Evolutionary conservation across 2,888 invertebrate species (phyloP), one percentile per base, ranked within the genome.

Genomic region (Caenorhabditis sinica): DNA sequence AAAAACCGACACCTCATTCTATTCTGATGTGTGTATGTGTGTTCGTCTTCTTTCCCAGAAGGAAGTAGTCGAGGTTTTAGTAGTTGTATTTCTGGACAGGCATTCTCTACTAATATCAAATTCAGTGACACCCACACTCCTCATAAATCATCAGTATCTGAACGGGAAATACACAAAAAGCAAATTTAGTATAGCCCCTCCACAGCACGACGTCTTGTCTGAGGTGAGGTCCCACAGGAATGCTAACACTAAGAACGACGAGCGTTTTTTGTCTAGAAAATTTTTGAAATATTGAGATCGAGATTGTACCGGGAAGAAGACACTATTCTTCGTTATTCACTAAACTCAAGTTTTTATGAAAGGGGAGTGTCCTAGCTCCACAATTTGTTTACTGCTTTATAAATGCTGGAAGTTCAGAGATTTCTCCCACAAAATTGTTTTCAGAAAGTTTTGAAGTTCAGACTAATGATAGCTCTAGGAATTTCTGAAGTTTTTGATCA

Each of bases 131-230:
- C 63, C 63, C 53, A 74, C 73, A 53, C 30, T 36, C 56, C 36
- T 66, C 74, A 75, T 75, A 65, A 75, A 66, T 75, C 74, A 65
- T 75, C 65, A 65, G 45, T 65, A 65, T 63, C 13, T 23, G 6
- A 17, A 33, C 28, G 25, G 8, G 17, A 28, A 28, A 36, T 45
- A 66, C 51, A 66, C 66, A 53, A 53, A 65, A 68, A 20, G 56
- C n/a, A 51, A 68, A 68, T 68, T 68, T 68, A 51, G 68, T 68
- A 68, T 68, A 68, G 68, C n/a, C n/a, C 20, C 40, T 11, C 36
- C 11, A 2, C 11, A 2, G 17, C 45, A 1, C 45, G 43, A 40
- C 28, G 25, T 17, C 23, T 36, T 25, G 65, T 45, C 65, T 25
- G 63, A 65, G 65, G 65, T 65, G 30, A 65, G 30, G 65, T 65